These are phyloP conservation scores for Tiaroga cobitis DNA, from an alignment of 2,797 vertebrate genomes.

Conservation along the genomic window DNA sequence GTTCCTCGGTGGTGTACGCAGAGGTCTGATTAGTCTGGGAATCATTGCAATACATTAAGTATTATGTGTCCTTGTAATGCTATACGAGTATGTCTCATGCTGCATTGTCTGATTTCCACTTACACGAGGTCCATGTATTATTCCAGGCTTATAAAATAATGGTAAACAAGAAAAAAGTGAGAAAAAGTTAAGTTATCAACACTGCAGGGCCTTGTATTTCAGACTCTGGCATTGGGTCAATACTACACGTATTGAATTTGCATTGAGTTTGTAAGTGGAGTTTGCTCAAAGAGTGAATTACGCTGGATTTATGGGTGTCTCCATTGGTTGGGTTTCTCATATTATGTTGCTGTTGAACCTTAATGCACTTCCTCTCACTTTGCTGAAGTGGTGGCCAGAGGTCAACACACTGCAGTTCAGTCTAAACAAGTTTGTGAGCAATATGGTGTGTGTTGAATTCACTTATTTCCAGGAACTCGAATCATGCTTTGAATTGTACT, in stretches of 20 bases:
- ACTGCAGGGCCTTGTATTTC: background rate
- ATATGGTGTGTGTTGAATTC: background rate
- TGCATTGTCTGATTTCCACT: background rate
- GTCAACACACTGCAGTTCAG: constrained; percentile 41
- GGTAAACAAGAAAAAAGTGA: background rate
- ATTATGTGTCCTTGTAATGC: background rate
- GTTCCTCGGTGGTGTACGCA: background rate
- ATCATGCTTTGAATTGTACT: constrained; percentile 19
- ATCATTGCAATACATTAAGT: background rate
- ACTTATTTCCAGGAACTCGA: background rate
- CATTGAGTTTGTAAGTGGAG: constrained; percentile 40
- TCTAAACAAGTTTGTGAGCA: constrained; percentile 31
- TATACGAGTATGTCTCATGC: background rate
- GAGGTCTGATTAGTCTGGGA: constrained; percentile 24
- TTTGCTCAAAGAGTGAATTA: constrained; percentile 41
- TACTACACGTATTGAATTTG: constrained; percentile 31
- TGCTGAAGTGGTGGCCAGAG: constrained; percentile 35
- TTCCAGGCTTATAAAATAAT: background rate
- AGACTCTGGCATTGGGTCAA: constrained; percentile 22
- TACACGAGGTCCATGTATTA: background rate
- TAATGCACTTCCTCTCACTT: constrained; percentile 30
- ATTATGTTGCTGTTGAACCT: constrained; percentile 19
- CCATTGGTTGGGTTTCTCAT: constrained; percentile 13
- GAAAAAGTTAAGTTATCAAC: background rate
- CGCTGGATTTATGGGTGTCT: constrained; percentile 35